These are phyloP conservation scores for Tragulus kanchil DNA, from an alignment of 2,113 vertebrate genomes.

Conservation along the genomic window DNA sequence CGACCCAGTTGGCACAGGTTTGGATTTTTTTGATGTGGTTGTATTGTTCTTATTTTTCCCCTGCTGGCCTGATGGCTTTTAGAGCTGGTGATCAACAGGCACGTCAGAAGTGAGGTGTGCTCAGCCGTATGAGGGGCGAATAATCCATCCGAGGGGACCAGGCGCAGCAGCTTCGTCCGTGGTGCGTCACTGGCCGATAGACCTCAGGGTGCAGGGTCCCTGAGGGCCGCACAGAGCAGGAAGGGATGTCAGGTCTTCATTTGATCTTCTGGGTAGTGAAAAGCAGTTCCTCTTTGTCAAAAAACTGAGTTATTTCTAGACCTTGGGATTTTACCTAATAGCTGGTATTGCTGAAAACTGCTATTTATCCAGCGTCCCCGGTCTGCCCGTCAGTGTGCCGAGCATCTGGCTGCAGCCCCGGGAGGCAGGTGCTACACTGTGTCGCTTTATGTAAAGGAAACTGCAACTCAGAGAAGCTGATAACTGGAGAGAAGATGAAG, in stretches of 20 bases:
- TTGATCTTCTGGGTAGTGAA: not conserved
- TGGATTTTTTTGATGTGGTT: not conserved
- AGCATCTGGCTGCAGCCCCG: fast-evolving
- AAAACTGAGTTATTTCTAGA: not conserved
- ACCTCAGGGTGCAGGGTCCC: not conserved
- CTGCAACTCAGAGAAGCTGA: not conserved
- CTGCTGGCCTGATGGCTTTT: not conserved
- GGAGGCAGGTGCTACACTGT: not conserved
- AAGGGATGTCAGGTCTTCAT: not conserved
- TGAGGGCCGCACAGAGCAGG: fast-evolving
- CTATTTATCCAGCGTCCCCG: not conserved
- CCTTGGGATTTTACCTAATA: not conserved
- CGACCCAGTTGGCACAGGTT: not conserved
- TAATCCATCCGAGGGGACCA: not conserved
- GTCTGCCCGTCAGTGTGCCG: not conserved
- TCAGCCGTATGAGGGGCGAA: not conserved
- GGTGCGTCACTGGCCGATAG: fast-evolving
- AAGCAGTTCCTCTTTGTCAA: not conserved
- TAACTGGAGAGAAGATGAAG: too few species aligned
- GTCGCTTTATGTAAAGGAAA: not conserved
- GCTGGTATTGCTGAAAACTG: not conserved
- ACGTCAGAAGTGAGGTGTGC: not conserved
- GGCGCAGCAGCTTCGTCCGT: not conserved
- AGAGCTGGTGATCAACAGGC: not conserved
- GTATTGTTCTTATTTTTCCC: not conserved